Evolutionary conservation across 64 coral and sea anemone genomes (phyloP).

Genomic region (Stylophora pistillata): DNA sequence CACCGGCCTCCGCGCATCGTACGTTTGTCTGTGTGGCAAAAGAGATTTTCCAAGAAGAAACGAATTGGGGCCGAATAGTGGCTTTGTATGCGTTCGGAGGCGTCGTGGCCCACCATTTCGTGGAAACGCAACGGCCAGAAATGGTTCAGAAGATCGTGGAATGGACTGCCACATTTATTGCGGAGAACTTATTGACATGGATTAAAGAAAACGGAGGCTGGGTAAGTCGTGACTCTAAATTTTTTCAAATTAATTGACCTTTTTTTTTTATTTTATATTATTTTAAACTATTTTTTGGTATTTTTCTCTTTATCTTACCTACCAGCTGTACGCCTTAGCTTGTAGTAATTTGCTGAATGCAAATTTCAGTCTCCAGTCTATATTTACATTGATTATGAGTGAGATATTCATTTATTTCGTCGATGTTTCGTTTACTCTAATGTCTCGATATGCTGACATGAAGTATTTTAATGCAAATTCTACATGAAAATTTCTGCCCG

Average conservation of each 20-base stretch:
- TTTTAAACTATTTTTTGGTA: slow-evolving; percentile 35
- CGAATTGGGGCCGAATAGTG: slow-evolving; percentile 97
- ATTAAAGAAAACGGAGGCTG: slow-evolving; percentile 96
- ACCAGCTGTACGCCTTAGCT: neutral
- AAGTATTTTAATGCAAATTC: slow-evolving; percentile 41
- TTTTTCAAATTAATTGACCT: neutral
- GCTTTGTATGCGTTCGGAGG: slow-evolving; percentile 94
- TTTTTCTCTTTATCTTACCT: slow-evolving; percentile 9
- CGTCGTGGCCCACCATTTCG: slow-evolving; percentile 96
- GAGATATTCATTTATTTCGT: slow-evolving; percentile 29
- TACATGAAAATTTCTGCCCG: neutral
- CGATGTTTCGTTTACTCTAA: slow-evolving; percentile 7
- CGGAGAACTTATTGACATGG: slow-evolving; percentile 79
- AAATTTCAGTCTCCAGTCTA: slow-evolving; percentile 32
- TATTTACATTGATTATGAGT: slow-evolving; percentile 38
- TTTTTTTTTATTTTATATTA: slow-evolving; percentile 39
- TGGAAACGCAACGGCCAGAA: slow-evolving; percentile 82
- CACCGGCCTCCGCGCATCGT: slow-evolving; percentile 68
- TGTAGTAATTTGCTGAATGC: slow-evolving; percentile 54
- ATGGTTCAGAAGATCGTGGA: slow-evolving; percentile 79
- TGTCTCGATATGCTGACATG: slow-evolving; percentile 1
- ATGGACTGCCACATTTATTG: slow-evolving; percentile 84
- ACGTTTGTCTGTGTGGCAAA: slow-evolving; percentile 91
- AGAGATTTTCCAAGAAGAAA: slow-evolving; percentile 95
- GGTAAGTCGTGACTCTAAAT: slow-evolving; percentile 68